A percentile compares a stretch with the other conserved stretches of the same genome.
Conservation (phyloP, 2,113 vertebrate species). For the Loxodonta africana region DNA sequence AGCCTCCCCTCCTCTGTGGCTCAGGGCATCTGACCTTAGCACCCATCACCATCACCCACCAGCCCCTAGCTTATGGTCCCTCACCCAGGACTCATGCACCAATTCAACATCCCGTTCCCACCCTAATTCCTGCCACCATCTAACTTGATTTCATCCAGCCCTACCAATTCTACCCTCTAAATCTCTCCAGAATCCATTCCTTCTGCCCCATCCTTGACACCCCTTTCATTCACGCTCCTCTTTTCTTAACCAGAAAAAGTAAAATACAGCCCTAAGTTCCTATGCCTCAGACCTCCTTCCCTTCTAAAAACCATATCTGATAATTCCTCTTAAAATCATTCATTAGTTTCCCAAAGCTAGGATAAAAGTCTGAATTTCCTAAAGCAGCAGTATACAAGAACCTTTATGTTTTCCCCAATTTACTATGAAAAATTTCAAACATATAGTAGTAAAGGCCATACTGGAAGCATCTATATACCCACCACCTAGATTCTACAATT, state of each 20-base stretch:
- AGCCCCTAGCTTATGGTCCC: not conserved
- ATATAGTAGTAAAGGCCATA: constrained; percentile 49
- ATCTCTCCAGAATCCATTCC: not conserved
- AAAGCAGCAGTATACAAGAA: not conserved
- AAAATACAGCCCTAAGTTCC: constrained; percentile 2
- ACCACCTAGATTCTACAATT: not conserved
- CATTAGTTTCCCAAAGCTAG: constrained; percentile 8
- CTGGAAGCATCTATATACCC: not conserved
- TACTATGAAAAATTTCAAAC: constrained; percentile 43
- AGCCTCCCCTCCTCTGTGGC: not conserved
- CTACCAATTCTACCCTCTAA: not conserved
- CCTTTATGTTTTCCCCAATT: constrained; percentile 1
- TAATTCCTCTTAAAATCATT: constrained; percentile 54
- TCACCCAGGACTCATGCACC: not conserved
- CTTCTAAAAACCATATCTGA: not conserved
- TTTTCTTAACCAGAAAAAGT: not conserved
- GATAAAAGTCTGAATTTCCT: constrained; percentile 56
- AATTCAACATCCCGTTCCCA: not conserved
- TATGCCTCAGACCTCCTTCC: not conserved
- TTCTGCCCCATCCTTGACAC: not conserved
- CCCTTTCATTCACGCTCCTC: not conserved
- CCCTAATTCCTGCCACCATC: not conserved
- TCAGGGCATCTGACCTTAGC: not conserved
- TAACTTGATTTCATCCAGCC: not conserved
- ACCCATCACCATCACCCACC: not conserved